Conservation (phyloP, 1,140 invertebrate genomes). For the Odontomachus brunneus region DNA sequence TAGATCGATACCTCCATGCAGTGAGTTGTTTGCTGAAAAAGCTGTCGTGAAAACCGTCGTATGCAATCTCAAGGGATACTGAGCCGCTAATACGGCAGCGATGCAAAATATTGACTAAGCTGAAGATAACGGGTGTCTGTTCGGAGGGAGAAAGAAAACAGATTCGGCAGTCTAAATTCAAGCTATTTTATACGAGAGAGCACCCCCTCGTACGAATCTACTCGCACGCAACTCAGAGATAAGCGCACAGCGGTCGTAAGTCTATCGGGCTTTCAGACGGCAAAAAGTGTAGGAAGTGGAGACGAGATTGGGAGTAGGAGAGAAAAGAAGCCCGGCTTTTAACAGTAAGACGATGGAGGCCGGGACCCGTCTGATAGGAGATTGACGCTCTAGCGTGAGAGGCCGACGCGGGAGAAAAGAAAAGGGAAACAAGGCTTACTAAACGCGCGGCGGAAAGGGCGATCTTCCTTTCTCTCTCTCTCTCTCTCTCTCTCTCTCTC, state of each 20-base stretch:
- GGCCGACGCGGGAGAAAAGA: conserved; percentile 1
- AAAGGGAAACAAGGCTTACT: conserved; percentile 48
- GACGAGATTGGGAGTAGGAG: conserved; percentile 52
- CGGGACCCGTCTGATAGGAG: conserved; percentile 60
- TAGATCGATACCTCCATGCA: too few species aligned
- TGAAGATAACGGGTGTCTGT: not conserved
- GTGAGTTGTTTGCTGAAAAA: too few species aligned
- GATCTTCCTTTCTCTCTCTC: conserved; percentile 16
- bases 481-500: not conserved
- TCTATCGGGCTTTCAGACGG: conserved; percentile 56
- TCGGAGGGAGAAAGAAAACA: not conserved
- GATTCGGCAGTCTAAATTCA: conserved; percentile 33
- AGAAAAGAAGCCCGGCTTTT: conserved; percentile 66
- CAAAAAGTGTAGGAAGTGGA: conserved; percentile 54
- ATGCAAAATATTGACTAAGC: too few species aligned
- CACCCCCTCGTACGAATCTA: conserved; percentile 23
- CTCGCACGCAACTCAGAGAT: conserved; percentile 51
- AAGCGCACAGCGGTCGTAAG: conserved; percentile 45
- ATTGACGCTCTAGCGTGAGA: conserved; percentile 65
- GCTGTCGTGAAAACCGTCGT: too few species aligned
- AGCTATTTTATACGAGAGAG: conserved; percentile 44
- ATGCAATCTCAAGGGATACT: too few species aligned
- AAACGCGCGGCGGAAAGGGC: conserved; percentile 52
- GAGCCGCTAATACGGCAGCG: too few species aligned
- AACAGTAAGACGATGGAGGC: conserved; percentile 66